Percentiles rank a stretch among this genome's conserved stretches.
Evolutionary conservation across 2,888 invertebrate species (phyloP).

Genomic region (Tipula vernalis): DNA sequence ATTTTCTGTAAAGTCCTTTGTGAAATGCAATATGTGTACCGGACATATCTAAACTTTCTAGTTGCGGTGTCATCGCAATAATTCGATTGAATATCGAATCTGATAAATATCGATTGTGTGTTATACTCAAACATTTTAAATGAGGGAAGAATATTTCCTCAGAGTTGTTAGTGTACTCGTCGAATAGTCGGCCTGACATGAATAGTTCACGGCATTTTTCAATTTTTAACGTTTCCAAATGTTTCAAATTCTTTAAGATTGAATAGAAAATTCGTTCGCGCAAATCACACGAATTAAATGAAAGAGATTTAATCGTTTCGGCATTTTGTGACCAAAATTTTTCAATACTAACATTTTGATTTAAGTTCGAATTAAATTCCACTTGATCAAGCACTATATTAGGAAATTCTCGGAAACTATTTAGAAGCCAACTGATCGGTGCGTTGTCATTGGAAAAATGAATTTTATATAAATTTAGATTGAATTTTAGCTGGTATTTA

Average conservation of each 20-base stretch:
- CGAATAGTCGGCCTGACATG: constrained; percentile 58
- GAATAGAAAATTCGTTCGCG: constrained; percentile 49
- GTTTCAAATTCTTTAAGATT: constrained; percentile 43
- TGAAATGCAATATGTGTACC: constrained; percentile 61
- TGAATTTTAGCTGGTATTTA: constrained; percentile 31
- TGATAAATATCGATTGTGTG: constrained; percentile 56
- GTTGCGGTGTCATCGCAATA: constrained; percentile 43
- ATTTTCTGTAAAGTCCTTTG: constrained; percentile 49
- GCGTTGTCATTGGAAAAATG: constrained; percentile 27
- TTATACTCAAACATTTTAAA: constrained; percentile 46
- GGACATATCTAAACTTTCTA: constrained; percentile 49
- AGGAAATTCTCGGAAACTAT: constrained; percentile 25
- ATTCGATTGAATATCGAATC: constrained; percentile 61
- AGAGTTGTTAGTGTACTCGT: constrained; percentile 21
- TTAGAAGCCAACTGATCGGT: constrained; percentile 26
- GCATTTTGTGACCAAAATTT: constrained; percentile 46
- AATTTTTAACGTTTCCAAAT: constrained; percentile 45
- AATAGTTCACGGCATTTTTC: constrained; percentile 55
- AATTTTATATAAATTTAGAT: constrained; percentile 27
- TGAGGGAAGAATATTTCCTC: constrained; percentile 22
- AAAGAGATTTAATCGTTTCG: constrained; percentile 41
- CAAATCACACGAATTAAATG: constrained; percentile 47
- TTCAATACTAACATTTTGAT: constrained; percentile 24
- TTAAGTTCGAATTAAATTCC: constrained; percentile 20
- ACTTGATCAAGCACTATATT: constrained; percentile 28